Evolutionary conservation across 2,797 vertebrate genomes (phyloP).

Genomic region (Falco naumanni): DNA sequence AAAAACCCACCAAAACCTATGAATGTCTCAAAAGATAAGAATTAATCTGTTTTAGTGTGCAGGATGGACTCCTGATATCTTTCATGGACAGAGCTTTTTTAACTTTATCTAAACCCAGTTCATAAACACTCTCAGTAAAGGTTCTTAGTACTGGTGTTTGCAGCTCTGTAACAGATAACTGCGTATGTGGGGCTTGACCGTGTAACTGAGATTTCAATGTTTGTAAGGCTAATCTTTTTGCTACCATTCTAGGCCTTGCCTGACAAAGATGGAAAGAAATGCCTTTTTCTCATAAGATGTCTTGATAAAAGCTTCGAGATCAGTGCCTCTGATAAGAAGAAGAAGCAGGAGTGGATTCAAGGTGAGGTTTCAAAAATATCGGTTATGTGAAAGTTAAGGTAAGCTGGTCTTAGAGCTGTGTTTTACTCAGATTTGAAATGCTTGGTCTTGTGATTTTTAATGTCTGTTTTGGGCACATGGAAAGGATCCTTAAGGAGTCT

Average conservation of each 20-base stretch:
- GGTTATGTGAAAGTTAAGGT: not conserved
- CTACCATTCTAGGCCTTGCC: slow-evolving; percentile 84
- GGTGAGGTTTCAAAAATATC: slow-evolving; percentile 77
- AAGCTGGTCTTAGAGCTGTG: not conserved
- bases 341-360: slow-evolving; percentile 98
- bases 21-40: not conserved
- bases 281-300: slow-evolving; percentile 93
- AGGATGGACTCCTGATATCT: not conserved
- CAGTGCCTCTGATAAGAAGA: slow-evolving; percentile 96
- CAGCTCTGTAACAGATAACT: not conserved
- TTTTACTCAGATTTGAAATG: not conserved
- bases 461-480: not conserved
- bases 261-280: slow-evolving; percentile 97
- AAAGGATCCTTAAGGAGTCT: not conserved
- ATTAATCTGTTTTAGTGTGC: not conserved
- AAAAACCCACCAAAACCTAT: not conserved
- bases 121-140: not conserved
- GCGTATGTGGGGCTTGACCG: not conserved
- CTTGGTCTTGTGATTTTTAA: not conserved
- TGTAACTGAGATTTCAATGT: not conserved
- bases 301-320: slow-evolving; percentile 94
- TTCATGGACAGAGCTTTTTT: not conserved
- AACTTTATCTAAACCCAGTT: not conserved
- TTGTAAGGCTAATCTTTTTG: slow-evolving; percentile 8
- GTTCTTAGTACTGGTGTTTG: not conserved